Evolutionary conservation across 2,797 vertebrate genomes (phyloP).

Genomic region (Pseudocheirus occidentalis): DNA sequence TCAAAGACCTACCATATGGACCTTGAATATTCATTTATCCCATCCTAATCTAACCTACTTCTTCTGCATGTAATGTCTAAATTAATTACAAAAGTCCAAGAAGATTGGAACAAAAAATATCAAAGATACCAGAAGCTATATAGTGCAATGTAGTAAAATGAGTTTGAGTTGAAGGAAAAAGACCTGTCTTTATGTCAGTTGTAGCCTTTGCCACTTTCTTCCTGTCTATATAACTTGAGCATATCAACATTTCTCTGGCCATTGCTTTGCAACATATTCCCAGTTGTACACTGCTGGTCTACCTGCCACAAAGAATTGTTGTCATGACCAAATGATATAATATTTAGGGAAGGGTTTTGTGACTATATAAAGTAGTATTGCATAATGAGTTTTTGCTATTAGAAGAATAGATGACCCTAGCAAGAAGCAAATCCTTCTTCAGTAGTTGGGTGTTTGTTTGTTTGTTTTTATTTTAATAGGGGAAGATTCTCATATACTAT

Average conservation of each 20-base stretch:
- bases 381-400: not conserved
- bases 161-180: not conserved
- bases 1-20: not conserved
- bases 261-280: not conserved
- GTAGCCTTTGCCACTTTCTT: no score
- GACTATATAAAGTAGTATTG: not conserved
- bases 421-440: not conserved
- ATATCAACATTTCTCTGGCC: not conserved
- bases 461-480: not conserved
- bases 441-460: not conserved
- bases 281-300: not conserved
- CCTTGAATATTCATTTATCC: not conserved
- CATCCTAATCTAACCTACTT: not conserved
- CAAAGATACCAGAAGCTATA: not conserved
- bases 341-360: not conserved
- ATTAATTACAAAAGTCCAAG: not conserved
- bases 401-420: not conserved
- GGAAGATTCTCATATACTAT: not conserved
- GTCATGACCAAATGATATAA: not conserved
- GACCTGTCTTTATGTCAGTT: no score
- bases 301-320: not conserved
- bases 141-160: no score
- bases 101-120: not conserved
- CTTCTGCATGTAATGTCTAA: not conserved
- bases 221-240: not conserved